Evolutionary conservation across 1,140 invertebrate genomes (phyloP).

Genomic region (Drosophila guanche): DNA sequence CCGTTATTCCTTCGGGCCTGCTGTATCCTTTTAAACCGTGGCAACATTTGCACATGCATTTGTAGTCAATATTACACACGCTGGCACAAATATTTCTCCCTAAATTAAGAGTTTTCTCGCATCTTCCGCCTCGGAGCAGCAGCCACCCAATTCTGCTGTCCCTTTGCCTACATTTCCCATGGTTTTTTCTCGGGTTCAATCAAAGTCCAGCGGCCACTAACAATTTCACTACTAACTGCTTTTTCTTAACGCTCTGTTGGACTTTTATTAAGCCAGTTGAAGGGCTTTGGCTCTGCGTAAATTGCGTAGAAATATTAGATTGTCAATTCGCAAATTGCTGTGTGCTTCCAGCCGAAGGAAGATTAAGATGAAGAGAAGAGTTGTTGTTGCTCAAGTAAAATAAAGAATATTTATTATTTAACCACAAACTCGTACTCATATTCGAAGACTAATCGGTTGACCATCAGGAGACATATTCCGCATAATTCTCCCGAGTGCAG

Average conservation of each 20-base stretch:
- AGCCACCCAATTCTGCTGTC: background rate
- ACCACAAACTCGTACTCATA: background rate
- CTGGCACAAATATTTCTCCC: constrained; percentile 70
- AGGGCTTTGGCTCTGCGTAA: constrained; percentile 44
- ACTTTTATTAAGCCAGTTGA: constrained; percentile 69
- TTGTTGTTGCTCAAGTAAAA: no score
- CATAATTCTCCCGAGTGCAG: constrained; percentile 26
- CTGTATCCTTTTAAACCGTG: constrained; percentile 71
- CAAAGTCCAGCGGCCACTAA: constrained; percentile 51
- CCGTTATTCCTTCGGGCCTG: constrained; percentile 20
- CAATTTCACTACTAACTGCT: constrained; percentile 69
- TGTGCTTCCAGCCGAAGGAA: constrained; percentile 59
- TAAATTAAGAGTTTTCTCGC: constrained; percentile 67
- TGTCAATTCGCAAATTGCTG: constrained; percentile 68
- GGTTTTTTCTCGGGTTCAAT: constrained; percentile 39
- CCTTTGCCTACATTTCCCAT: background rate
- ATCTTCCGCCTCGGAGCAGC: constrained; percentile 6
- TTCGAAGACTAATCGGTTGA: constrained; percentile 26
- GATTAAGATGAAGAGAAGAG: no score
- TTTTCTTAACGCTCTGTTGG: constrained; percentile 73
- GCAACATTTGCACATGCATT: constrained; percentile 83
- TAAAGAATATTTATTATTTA: background rate
- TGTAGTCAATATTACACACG: constrained; percentile 78
- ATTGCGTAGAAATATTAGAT: constrained; percentile 71
- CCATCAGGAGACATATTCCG: constrained; percentile 9